phyloP scores from a whole-genome alignment of 2,888 invertebrate genomes.

The Cataglyphis albicans region DNA sequence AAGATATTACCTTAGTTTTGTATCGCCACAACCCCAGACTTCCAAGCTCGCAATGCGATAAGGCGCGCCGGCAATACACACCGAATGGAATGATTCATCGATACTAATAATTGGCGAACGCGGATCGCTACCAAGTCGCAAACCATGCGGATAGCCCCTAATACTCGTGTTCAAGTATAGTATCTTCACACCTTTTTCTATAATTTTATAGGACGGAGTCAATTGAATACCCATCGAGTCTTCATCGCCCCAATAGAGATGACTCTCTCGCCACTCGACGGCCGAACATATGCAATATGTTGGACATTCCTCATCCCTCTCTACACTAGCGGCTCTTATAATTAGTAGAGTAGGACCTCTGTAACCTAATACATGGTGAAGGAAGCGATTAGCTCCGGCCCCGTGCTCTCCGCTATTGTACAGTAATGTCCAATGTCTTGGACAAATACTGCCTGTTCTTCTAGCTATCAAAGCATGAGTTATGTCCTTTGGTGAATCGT shows the following conservation, averaged over 20 bases:
- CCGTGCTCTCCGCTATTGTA: constrained; percentile 95
- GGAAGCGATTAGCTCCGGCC: constrained; percentile 94
- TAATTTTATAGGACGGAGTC: constrained; percentile 89
- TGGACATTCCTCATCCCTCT: constrained; percentile 87
- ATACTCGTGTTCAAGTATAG: constrained; percentile 94
- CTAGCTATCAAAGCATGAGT: constrained; percentile 79
- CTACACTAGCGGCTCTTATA: constrained; percentile 85
- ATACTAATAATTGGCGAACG: constrained; percentile 91
- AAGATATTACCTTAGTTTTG: constrained; percentile 86
- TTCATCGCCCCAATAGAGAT: constrained; percentile 94
- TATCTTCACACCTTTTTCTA: constrained; percentile 91
- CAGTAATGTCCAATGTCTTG: constrained; percentile 93
- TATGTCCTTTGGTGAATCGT: constrained; percentile 67
- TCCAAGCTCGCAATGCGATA: constrained; percentile 87
- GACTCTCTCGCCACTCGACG: constrained; percentile 94
- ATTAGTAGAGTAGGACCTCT: constrained; percentile 88
- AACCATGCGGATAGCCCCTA: constrained; percentile 94
- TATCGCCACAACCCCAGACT: constrained; percentile 96
- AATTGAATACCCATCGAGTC: constrained; percentile 93
- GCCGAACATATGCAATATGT: constrained; percentile 92
- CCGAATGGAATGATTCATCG: constrained; percentile 86
- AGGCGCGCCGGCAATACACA: constrained; percentile 85
- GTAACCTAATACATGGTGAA: constrained; percentile 94
- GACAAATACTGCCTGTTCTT: constrained; percentile 84
- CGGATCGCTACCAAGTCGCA: constrained; percentile 93